Evolutionary conservation across 2,797 vertebrate species (phyloP), one percentile per base, ranked within the genome.

Genomic region (Labeo calbasu): DNA sequence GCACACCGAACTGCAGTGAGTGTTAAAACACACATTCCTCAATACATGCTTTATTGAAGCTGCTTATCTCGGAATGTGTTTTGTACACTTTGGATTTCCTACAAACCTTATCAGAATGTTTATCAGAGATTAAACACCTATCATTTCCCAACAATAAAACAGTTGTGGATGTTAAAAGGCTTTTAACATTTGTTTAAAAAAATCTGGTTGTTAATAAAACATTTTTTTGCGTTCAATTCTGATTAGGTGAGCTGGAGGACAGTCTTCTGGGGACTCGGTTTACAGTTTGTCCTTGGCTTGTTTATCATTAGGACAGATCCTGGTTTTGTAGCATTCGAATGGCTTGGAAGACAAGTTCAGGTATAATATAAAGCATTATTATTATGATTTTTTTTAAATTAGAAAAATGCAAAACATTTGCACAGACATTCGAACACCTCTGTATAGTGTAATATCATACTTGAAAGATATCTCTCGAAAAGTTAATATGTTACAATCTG

Each of bases 341-440:
- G 98, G 97, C 95, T 99, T 81, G 98, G 98, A 76, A 12, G 90
- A 19, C 97, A 99, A 95, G 89, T 99, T 85, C 95, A 96, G 97
- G 98, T 99, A 94, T 83, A 28, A 68, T n/a, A 53, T 14, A 8
- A 77, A 77, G n/a, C 21, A 25, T 4, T 1, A 36, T 36, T 36
- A 36, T 51, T 17, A 72, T 50, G 17, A 53, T 50, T 32, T 36
- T 14, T 36, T 36, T 75, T 21, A 8, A 21, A 2, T 75, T 55
- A 21, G 25, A 36, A 36, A 40, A 72, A 72, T 32, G 15, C 63
- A 12, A 51, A 1, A 23, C n/a, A 21, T 53, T 73, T 73, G 21
- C 19, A n/a, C 25, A 32, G 17, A 21, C 17, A 55, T 53, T 21
- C 55, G 71, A 6, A 55, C 7, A n/a, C 12, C 5, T 13, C 61